Evolutionary conservation across 2,888 invertebrate genomes (phyloP).

Genomic region (Leistus spinibarbis): DNA sequence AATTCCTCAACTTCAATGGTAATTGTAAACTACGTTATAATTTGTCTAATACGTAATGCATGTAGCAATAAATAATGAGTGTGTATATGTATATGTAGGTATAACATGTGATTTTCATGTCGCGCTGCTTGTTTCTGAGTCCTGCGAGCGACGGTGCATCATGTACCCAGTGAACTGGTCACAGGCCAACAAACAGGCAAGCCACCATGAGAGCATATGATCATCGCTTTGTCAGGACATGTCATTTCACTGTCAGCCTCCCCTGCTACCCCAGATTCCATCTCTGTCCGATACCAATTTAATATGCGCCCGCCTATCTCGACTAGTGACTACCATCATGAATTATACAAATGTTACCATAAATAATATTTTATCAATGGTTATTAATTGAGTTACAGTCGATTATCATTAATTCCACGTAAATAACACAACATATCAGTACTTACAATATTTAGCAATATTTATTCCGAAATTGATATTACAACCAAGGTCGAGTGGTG

Average conservation of each 20-base stretch:
- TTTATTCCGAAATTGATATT: no score
- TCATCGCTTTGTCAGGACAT: background rate
- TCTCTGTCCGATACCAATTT: conserved; percentile 16
- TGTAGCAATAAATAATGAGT: background rate
- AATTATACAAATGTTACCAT: conserved; percentile 37
- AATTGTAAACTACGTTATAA: background rate
- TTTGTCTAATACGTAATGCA: background rate
- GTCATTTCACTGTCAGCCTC: background rate
- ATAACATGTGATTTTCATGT: background rate
- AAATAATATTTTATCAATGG: conserved; percentile 37
- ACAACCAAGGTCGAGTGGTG: no score
- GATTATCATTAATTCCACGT: conserved; percentile 36
- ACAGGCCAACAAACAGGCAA: background rate
- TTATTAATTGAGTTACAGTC: conserved; percentile 37
- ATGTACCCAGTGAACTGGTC: background rate
- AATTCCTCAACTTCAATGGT: no score
- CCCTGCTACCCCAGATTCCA: background rate
- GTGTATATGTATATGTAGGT: background rate
- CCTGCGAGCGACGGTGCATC: background rate
- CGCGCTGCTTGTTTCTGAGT: background rate
- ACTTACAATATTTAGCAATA: background rate
- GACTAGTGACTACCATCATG: conserved; percentile 11
- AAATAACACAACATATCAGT: conserved; percentile 5
- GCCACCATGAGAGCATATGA: background rate
- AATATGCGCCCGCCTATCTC: conserved; percentile 11